Base-by-base conservation (phyloP, 92 coral and sea anemone species). In the Paragorgia papillata region DNA sequence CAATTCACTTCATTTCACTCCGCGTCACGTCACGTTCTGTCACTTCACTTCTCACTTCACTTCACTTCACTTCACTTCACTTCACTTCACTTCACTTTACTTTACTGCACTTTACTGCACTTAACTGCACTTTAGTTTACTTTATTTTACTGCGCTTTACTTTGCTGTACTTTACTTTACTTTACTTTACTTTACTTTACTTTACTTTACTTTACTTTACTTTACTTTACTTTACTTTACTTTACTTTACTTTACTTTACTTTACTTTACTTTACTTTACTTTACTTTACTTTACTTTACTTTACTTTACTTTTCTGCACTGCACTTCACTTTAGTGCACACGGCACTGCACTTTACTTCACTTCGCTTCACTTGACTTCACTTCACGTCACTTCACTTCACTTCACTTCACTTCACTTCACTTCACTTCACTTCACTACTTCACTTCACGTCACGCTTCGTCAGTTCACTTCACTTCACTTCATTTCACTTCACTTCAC, bases 21-120 rank as follows among this genome's bases (percentile, higher is more conserved):
- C 25, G 35, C 53, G 9, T 26, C 15, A 66, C 54, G 31, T 26
- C 29, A 66, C 73, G 31, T 35, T 43, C 31, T 24, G 31, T 24
- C 10, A 66, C 54, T 34, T 35, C 51, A 66, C 73, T 37, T 63
- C n/a, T n/a, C 19, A 31, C 46, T 63, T 63, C 41, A 63, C 70
- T 63, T 29, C 41, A 63, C 40, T 63, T 29, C 41, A 63, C 70
- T 28, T 40, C 41, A 63, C 70, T 31, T 28, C 41, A 18, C 70
- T 41, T 44, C 1, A 67, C 59, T 67, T 14, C 30, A 67, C 58
- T 67, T 14, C 33, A 67, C 75, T n/a, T 41, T 53, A 41, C 28
- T 34, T 44, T 29, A 39, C 75, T 51, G 5, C 17, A 51, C 58
- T 51, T 51, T 51, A 51, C 58, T 51, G 5, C 28, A 17, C 75